Percentiles rank a stretch among this genome's conserved stretches.
Evolutionary conservation across 1,140 invertebrate genomes (phyloP).

Genomic region (Lanistes nyassanus): DNA sequence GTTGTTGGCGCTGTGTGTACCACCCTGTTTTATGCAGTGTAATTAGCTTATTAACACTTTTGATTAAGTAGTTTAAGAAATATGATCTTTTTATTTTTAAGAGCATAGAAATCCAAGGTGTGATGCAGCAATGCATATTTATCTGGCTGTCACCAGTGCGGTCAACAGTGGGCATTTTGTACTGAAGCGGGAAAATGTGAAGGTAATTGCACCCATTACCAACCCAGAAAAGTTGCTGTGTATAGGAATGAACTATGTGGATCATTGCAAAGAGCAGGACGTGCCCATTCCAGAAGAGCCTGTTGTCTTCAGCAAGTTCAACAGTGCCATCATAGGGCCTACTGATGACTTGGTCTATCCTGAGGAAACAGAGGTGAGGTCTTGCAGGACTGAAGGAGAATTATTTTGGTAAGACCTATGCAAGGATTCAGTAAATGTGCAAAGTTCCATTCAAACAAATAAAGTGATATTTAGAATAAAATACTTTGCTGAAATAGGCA

Average conservation of each 20-base stretch:
- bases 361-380: slow-evolving; percentile 70
- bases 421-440: too few species aligned
- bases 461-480: too few species aligned
- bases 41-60: too few species aligned
- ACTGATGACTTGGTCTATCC: slow-evolving; percentile 78
- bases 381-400: not conserved
- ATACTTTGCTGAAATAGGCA: too few species aligned
- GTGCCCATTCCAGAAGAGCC: slow-evolving; percentile 77
- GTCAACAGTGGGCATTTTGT: slow-evolving; percentile 45
- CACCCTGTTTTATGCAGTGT: too few species aligned
- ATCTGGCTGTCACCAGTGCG: slow-evolving; percentile 39
- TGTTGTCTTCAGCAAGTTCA: slow-evolving; percentile 84
- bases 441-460: too few species aligned
- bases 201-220: slow-evolving; percentile 71
- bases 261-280: slow-evolving; percentile 83
- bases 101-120: too few species aligned
- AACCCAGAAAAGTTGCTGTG: slow-evolving; percentile 82
- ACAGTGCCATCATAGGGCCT: slow-evolving; percentile 82
- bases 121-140: too few species aligned
- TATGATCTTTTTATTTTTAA: too few species aligned
- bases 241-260: slow-evolving; percentile 82
- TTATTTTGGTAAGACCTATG: too few species aligned
- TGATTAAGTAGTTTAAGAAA: too few species aligned
- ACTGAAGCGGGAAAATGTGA: slow-evolving; percentile 44
- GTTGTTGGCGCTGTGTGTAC: too few species aligned